Base-by-base conservation (phyloP, 2,797 vertebrate species). In the Strix occidentalis region DNA sequence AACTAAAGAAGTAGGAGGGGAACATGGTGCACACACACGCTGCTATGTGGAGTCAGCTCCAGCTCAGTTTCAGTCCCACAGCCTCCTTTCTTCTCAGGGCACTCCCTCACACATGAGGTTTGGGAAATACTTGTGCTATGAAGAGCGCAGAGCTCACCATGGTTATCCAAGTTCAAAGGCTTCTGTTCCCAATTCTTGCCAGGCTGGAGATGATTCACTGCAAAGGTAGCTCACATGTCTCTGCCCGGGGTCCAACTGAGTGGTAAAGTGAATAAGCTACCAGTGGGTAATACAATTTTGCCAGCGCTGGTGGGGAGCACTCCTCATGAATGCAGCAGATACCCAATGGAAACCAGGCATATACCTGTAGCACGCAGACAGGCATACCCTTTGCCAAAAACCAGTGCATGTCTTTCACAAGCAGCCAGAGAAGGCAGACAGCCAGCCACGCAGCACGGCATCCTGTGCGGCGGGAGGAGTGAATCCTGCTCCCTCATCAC, bases 401-500 rank as follows among this genome's bases (percentile, higher is more conserved):
- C 0, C 0, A 0, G 26, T 2, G 4, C 16, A 0, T 4, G 8
- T 11, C 31, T 31, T 54, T 20, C 60, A 31, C 13, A 2, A 16
- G 6, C 16, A 69, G 21, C 10, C 20, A n/a, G n/a, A 17, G 53
- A 53, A 29, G 12, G 25, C 80, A 35, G 28, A 2, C 23, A 33
- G 45, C 39, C n/a, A 11, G 2, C 43, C 43, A 45, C 43, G 4
- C 41, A 54, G 45, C 1, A 0, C 3, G 4, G 54, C 13, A 43
- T 9, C 33, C 6, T 12, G 33, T 0, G 2, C 1, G 1, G 79
- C 0, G 0, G 35, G 29, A 60, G 0, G 0, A 33, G 19, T 2
- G 6, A 82, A 51, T 29, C 17, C 57, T 15, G 51, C 70, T 37
- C 26, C 58, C n/a, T 11, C 53, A 10, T 0, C 1, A 4, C 28